phyloP scores from a whole-genome alignment of 2,888 invertebrate genomes.

The Eupsilia transversa region DNA sequence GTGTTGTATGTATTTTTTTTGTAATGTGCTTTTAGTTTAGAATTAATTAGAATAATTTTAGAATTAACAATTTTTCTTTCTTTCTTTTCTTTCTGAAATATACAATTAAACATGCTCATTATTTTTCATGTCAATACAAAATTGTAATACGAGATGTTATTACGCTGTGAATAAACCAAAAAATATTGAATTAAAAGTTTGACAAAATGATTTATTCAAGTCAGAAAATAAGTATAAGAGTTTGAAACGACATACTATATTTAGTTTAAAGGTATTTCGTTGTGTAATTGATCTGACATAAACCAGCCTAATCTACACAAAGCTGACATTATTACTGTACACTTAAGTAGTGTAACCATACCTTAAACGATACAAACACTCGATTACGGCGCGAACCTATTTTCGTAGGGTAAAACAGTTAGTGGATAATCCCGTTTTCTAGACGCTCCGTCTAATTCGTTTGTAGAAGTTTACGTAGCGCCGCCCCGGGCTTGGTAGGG shows the following conservation, averaged over 20 bases:
- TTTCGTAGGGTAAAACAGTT: slow-evolving; percentile 76
- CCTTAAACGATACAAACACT: slow-evolving; percentile 57
- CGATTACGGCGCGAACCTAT: slow-evolving; percentile 67
- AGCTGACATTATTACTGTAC: slow-evolving; percentile 37
- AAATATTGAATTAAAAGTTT: neutral
- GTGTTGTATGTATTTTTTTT: too few relatives aligned
- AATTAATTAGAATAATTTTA: too few relatives aligned
- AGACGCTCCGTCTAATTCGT: slow-evolving; percentile 80
- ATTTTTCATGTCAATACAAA: slow-evolving; percentile 5
- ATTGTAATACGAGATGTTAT: neutral
- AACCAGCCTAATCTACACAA: slow-evolving; percentile 20
- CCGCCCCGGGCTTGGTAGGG: slow-evolving; percentile 71
- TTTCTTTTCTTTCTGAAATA: too few relatives aligned
- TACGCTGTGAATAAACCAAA: neutral
- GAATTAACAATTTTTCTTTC: too few relatives aligned
- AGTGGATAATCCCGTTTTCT: slow-evolving; percentile 79
- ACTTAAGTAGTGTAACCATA: slow-evolving; percentile 50
- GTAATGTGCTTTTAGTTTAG: too few relatives aligned
- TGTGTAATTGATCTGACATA: slow-evolving; percentile 1
- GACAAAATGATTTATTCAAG: neutral
- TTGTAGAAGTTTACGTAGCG: slow-evolving; percentile 77
- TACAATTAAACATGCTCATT: slow-evolving; percentile 14
- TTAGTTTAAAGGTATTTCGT: neutral
- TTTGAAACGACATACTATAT: neutral
- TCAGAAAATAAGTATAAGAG: neutral